A percentile compares a stretch with the other conserved stretches of the same genome.
phyloP scores from a whole-genome alignment of 2,888 invertebrate species.

The Drosophila mulleri region DNA sequence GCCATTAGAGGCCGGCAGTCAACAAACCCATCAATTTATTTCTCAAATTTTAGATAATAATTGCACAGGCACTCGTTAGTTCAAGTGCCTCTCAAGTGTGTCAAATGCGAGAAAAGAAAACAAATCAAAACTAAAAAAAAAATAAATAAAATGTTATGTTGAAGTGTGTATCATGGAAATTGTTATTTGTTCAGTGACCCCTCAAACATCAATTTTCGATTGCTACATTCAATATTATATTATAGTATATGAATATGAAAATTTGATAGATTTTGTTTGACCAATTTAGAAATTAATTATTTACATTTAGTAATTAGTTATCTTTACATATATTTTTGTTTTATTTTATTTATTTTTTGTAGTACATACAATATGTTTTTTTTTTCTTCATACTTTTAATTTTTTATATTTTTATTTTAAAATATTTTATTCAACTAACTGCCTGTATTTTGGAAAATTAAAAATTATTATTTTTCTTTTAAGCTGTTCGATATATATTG shows the following conservation, averaged over 20 bases:
- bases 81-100: constrained; percentile 53
- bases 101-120: constrained; percentile 29
- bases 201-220: neutral
- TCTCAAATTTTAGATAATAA: constrained; percentile 39
- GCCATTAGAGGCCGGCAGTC: constrained; percentile 22
- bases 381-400: too few relatives aligned
- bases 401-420: too few relatives aligned
- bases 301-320: too few relatives aligned
- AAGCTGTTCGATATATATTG: neutral
- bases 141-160: neutral
- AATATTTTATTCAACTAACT: neutral
- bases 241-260: too few relatives aligned
- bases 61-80: constrained; percentile 19
- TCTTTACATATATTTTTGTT: too few relatives aligned
- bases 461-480: neutral
- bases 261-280: too few relatives aligned
- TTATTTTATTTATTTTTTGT: too few relatives aligned
- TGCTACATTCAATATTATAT: neutral
- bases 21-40: constrained; percentile 24
- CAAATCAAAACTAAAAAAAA: neutral
- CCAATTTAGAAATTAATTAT: too few relatives aligned
- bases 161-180: constrained; percentile 13
- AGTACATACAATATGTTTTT: too few relatives aligned
- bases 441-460: neutral
- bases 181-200: constrained; percentile 26